Conservation (phyloP, 2,797 vertebrate species). For the Kryptolebias ocellatus region DNA sequence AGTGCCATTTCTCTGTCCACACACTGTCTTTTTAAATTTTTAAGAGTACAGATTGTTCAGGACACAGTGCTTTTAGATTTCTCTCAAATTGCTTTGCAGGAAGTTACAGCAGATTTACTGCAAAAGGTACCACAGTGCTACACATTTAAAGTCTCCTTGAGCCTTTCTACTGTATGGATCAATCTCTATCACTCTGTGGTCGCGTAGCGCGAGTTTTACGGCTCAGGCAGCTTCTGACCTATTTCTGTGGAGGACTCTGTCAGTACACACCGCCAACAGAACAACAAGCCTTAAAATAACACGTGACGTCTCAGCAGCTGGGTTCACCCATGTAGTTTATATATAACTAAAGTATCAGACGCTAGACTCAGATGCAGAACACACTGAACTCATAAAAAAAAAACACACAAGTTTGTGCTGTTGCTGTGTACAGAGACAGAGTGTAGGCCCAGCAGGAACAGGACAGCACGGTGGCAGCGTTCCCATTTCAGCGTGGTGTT, state of each 20-base stretch:
- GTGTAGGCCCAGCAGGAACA: slow-evolving; percentile 36
- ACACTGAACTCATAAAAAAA: slow-evolving; percentile 17
- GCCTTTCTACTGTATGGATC: background rate
- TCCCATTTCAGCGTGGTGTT: slow-evolving; percentile 48
- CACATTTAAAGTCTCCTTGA: background rate
- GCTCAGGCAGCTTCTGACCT: slow-evolving; percentile 12
- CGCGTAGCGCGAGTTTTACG: background rate
- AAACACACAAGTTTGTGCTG: slow-evolving; percentile 10
- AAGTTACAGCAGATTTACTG: background rate
- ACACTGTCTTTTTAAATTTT: no score
- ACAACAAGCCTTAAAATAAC: slow-evolving; percentile 11
- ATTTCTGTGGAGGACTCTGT: slow-evolving; percentile 6
- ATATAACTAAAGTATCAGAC: background rate
- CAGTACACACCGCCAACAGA: slow-evolving; percentile 4
- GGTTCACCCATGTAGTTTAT: slow-evolving; percentile 1
- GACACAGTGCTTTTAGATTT: no score
- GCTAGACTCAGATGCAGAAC: slow-evolving; percentile 9
- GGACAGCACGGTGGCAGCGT: slow-evolving; percentile 32
- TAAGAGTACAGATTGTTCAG: no score
- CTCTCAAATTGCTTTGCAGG: background rate
- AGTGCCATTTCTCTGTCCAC: no score
- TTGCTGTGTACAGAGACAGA: slow-evolving; percentile 26
- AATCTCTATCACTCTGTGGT: slow-evolving; percentile 1
- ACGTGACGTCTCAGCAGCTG: slow-evolving; percentile 12
- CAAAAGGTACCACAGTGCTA: background rate